Conservation (phyloP, 2,888 invertebrate genomes). For the Monopis laevigella region DNA sequence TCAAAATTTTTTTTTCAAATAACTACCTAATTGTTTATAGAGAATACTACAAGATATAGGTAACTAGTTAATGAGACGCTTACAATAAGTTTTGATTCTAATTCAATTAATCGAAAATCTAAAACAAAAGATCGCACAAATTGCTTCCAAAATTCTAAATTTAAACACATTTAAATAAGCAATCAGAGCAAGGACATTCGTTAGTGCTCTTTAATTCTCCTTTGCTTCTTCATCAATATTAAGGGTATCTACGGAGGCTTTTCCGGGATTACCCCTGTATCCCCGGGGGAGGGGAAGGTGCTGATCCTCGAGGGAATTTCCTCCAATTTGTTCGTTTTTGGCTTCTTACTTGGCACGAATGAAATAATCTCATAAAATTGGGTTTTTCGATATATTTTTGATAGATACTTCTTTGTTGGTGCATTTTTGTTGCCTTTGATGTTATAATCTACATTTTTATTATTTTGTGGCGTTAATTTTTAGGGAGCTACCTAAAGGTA, state of each 20-base stretch:
- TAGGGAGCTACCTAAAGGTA: too few relatives aligned
- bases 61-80: too few relatives aligned
- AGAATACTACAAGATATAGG: too few relatives aligned
- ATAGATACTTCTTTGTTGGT: too few relatives aligned
- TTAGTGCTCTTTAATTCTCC: conserved; percentile 10
- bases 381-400: too few relatives aligned
- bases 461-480: too few relatives aligned
- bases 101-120: too few relatives aligned
- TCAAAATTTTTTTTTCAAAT: too few relatives aligned
- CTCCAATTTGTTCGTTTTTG: conserved; percentile 29
- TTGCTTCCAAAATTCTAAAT: conserved; percentile 6
- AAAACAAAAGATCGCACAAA: conserved; percentile 10
- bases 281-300: conserved; percentile 21
- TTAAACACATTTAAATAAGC: conserved; percentile 10
- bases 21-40: too few relatives aligned
- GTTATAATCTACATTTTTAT: too few relatives aligned
- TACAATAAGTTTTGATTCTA: too few relatives aligned
- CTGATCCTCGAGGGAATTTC: conserved; percentile 14
- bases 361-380: conserved; percentile 33
- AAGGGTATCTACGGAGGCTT: conserved; percentile 23
- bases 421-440: too few relatives aligned
- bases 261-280: conserved; percentile 17
- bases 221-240: conserved; percentile 28
- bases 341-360: conserved; percentile 27
- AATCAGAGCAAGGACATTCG: conserved; percentile 10